A percentile compares a stretch with the other conserved stretches of the same genome.
Conservation (phyloP, 2,113 vertebrate species). For the Ovibos moschatus region DNA sequence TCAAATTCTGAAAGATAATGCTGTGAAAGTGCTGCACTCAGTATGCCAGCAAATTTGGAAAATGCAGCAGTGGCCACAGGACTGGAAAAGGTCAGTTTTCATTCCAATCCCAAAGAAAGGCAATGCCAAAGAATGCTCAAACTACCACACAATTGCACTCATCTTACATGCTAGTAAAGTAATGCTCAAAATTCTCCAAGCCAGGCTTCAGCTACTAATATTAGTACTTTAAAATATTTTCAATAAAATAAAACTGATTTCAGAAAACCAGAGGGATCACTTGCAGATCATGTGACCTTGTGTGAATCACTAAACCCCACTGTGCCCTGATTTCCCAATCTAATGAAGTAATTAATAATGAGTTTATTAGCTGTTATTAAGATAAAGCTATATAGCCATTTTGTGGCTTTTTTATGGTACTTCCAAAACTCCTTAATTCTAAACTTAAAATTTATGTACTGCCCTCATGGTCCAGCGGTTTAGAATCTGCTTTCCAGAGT, state of each 20-base stretch:
- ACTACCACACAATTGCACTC: no score
- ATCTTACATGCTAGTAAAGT: no score
- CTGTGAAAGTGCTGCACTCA: no score
- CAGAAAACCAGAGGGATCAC: background rate
- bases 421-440: background rate
- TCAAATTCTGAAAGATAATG: no score
- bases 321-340: background rate
- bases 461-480: background rate
- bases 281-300: background rate
- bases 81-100: no score
- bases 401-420: background rate
- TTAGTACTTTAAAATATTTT: background rate
- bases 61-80: no score
- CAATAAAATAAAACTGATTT: background rate
- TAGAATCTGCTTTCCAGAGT: background rate
- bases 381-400: background rate
- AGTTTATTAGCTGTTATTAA: background rate
- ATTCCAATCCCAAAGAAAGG: no score
- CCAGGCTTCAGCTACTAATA: background rate
- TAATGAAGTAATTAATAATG: background rate
- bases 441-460: background rate
- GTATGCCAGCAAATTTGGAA: no score
- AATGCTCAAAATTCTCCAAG: no score
- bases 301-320: background rate
- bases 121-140: no score